A percentile compares a stretch with the other conserved stretches of the same genome.
Evolutionary conservation across 2,113 vertebrate species (phyloP).

Genomic region (Paralichthys olivaceus): DNA sequence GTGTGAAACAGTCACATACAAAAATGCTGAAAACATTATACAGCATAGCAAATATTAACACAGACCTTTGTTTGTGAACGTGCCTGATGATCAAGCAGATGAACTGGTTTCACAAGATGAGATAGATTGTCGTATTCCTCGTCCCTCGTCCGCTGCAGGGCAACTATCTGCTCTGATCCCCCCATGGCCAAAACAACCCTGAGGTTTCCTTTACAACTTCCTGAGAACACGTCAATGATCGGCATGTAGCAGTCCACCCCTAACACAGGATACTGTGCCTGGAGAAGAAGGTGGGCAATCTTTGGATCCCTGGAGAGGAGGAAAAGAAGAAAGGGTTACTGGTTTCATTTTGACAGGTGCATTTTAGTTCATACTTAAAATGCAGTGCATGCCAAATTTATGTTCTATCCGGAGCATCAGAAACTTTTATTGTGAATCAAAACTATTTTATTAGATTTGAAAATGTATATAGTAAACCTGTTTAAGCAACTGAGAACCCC

Average conservation of each 20-base stretch:
- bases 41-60: neutral
- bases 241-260: constrained; percentile 92
- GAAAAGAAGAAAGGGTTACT: neutral
- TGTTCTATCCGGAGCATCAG: neutral
- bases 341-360: neutral
- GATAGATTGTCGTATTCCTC: constrained; percentile 74
- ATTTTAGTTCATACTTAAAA: neutral
- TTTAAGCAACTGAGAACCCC: too few relatives aligned
- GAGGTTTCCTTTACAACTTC: constrained; percentile 86
- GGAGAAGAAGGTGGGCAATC: constrained; percentile 87
- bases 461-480: neutral
- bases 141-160: constrained; percentile 86
- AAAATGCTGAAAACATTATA: neutral
- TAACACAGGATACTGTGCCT: constrained; percentile 92
- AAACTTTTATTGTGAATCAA: neutral
- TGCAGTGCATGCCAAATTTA: neutral
- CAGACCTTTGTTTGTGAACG: constrained; percentile 69
- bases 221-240: constrained; percentile 89
- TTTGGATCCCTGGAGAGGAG: constrained; percentile 84
- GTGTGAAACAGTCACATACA: neutral
- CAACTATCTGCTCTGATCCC: constrained; percentile 86
- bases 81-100: constrained; percentile 84
- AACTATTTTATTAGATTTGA: neutral
- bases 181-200: constrained; percentile 93
- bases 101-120: constrained; percentile 76